Conservation (phyloP, 2,888 invertebrate genomes). For the Ophion ellenae region DNA sequence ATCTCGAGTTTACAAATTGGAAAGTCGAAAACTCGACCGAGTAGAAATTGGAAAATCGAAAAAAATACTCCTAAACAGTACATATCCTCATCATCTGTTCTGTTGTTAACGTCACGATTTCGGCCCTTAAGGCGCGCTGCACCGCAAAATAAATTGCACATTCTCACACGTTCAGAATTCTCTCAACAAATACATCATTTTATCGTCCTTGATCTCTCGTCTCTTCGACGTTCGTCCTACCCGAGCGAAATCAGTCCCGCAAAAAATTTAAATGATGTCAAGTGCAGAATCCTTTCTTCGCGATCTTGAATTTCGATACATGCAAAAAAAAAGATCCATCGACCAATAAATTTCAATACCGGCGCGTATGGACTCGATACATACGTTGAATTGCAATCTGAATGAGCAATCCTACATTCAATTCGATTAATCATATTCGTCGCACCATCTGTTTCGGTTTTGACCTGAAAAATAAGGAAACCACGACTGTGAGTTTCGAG, state of each 20-base stretch:
- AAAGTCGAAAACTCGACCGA: too few species aligned
- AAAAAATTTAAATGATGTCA: neutral
- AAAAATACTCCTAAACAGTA: too few species aligned
- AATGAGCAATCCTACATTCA: neutral
- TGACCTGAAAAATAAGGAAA: neutral
- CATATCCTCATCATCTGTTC: too few species aligned
- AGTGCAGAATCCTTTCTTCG: neutral
- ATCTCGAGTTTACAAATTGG: too few species aligned
- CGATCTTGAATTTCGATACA: neutral
- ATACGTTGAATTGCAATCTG: neutral
- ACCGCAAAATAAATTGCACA: too few species aligned
- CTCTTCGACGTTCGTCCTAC: neutral
- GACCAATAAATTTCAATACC: neutral
- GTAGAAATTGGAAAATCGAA: too few species aligned
- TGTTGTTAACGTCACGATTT: too few species aligned
- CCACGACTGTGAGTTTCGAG: too few species aligned
- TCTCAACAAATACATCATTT: too few species aligned
- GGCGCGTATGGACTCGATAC: neutral
- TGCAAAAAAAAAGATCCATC: neutral
- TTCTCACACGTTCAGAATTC: too few species aligned
- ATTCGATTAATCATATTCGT: neutral
- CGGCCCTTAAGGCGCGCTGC: too few species aligned
- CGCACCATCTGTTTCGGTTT: neutral
- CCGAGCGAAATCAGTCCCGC: neutral
- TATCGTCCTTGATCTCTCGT: too few species aligned